These are phyloP conservation scores for Oryzias curvinotus DNA, from an alignment of 2,113 vertebrate species.

Conservation along the genomic window DNA sequence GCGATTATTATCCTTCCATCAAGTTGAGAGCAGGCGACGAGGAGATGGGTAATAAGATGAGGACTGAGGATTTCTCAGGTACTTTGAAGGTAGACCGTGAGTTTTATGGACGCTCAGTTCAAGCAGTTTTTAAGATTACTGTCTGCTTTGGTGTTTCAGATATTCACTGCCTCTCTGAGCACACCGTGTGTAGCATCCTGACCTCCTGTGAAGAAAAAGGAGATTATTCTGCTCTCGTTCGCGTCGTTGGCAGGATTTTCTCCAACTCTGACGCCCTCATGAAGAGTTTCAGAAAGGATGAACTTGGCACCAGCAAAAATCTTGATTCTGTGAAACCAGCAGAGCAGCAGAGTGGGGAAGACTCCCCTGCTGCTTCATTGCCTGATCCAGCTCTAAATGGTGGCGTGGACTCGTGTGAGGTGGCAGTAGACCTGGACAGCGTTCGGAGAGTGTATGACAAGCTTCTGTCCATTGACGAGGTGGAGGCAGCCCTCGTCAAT, in stretches of 20 bases:
- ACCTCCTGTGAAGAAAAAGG: conserved; percentile 86
- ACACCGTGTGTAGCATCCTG: conserved; percentile 88
- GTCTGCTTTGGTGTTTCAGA: conserved; percentile 73
- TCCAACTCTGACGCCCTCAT: conserved; percentile 90
- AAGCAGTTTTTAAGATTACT: neutral
- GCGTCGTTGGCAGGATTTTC: conserved; percentile 91
- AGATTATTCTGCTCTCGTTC: conserved; percentile 90
- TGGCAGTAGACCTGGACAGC: conserved; percentile 89
- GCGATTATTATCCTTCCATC: conserved; percentile 92
- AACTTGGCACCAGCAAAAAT: conserved; percentile 82
- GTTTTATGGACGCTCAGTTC: neutral
- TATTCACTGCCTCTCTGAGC: conserved; percentile 91
- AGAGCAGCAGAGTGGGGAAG: conserved; percentile 86
- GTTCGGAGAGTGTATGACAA: conserved; percentile 90
- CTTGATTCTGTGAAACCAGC: conserved; percentile 78
- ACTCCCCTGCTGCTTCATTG: conserved; percentile 68
- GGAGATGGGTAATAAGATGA: conserved; percentile 83
- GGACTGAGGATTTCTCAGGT: conserved; percentile 92
- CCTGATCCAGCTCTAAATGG: conserved; percentile 79
- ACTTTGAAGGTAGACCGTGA: conserved; percentile 31
- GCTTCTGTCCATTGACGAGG: conserved; percentile 88
- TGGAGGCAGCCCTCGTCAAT: conserved; percentile 93
- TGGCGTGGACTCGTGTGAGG: conserved; percentile 80
- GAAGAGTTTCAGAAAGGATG: conserved; percentile 90
- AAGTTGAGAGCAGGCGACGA: conserved; percentile 83